Base-by-base conservation (phyloP, 2,888 invertebrate genomes). In the Drosophila leonis region DNA sequence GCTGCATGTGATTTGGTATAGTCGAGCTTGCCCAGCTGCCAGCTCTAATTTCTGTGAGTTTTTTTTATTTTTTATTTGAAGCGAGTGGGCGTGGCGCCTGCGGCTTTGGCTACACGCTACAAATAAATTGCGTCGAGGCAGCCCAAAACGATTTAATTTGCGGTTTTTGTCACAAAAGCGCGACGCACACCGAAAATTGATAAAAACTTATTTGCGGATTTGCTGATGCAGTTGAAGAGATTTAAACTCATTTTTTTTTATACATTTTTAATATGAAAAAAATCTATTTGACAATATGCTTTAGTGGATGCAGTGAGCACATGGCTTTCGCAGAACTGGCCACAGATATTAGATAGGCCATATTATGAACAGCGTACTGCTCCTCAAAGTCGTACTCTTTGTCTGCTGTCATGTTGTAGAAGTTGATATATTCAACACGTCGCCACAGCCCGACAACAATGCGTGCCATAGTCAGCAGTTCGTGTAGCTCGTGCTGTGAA, bases 91-190 rank as follows among this genome's bases (percentile, higher is more conserved):
- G 68, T 65, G 74, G 65, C 64, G 59, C 44, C 67, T 83, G 84
- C 41, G 84, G 83, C 79, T 83, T 81, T 69, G 31, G 64, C 77
- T 67, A 57, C 60, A 75, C 68, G 63, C 78, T 71, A 55, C 67
- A 83, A 80, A 85, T 85, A 84, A 84, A 85, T 87, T 82, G 75
- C 64, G 70, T 69, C 65, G 65, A 67, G 80, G 62, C 73, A 75
- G 60, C 73, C 79, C 75, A 75, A 80, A 88, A 82, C 85, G 87
- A 89, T 90, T 89, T 90, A 89, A 89, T 89, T 89, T 90, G 90
- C 84, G 88, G 87, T 82, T 90, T 76, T 77, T 72, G 67, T 73
- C 82, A 82, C 78, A 56, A 57, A 63, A 56, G 48, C 48, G 29
- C 72, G 72, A 65, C 52, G 69, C 70, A 33, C 54, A 66, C 57